Evolutionary conservation across 2,888 invertebrate species (phyloP), one percentile per base, ranked within the genome.

Genomic region (Ischnus inquisitorius): DNA sequence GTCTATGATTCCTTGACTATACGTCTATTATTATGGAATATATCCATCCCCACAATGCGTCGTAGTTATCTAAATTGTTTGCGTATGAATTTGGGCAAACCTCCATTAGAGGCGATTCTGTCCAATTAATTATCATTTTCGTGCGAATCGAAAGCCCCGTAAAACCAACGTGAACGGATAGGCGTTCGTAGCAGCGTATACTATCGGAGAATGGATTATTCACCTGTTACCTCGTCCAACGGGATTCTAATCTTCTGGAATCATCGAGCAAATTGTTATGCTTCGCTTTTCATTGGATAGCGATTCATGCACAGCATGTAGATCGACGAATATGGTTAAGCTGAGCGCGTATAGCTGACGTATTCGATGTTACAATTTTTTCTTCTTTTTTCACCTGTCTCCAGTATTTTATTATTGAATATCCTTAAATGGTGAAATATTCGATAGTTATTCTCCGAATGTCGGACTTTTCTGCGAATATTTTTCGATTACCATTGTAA

Each of bases 101-200:
- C 19, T 19, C 54, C 19, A 54, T 54, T 54, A 54, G 54, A 54
- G 22, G 3, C 3, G 54, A 54, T 54, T 54, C 19, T 54, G 54
- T 54, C 22, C 54, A 54, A 54, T 54, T 54, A 54, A 54, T 19
- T 22, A 22, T 54, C 19, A 19, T 54, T 54, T 25, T 51, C 34
- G 41, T 64, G n/a, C 62, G 16, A 12, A 8, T 67, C 62, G n/a
- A 16, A n/a, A 25, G 34, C 60, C 69, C 46, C 64, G 71, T 41
- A 10, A 54, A 54, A 54, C 54, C 54, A 3, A 34, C 16, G 22
- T 16, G 22, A 54, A 54, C 54, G 22, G 10, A 54, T 12, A 12
- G 19, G 19, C 19, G 10, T 12, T 16, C 3, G 3, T 16, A 22
- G 54, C 10, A 19, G 48, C 22, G 8, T 3, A 10, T 19, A 10